phyloP scores from a whole-genome alignment of 2,888 invertebrate species.

The Callyntrura guangdongensis region DNA sequence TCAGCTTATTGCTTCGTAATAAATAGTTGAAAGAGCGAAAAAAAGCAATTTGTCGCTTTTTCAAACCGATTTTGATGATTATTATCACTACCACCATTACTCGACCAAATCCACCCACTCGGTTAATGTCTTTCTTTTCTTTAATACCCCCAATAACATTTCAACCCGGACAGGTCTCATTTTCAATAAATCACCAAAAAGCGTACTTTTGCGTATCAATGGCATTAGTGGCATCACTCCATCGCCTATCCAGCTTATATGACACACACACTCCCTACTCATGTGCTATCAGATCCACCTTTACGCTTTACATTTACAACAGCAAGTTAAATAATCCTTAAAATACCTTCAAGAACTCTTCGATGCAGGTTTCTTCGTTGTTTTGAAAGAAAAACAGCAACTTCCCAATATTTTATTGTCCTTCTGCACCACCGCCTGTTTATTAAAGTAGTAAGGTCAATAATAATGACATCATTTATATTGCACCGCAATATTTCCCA shows the following conservation, averaged over 20 bases:
- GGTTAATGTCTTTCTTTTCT: background rate
- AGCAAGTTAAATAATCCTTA: slow-evolving; percentile 46
- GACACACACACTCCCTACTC: slow-evolving; percentile 23
- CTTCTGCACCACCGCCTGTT: background rate
- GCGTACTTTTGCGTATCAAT: background rate
- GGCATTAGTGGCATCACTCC: slow-evolving; percentile 5
- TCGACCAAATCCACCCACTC: slow-evolving; percentile 24
- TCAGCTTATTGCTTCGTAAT: too few relatives aligned
- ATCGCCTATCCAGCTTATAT: background rate
- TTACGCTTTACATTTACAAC: too few relatives aligned
- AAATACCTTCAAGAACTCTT: background rate
- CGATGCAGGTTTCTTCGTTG: too few relatives aligned
- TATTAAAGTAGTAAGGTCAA: slow-evolving; percentile 62
- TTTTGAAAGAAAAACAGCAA: background rate
- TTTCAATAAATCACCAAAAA: slow-evolving; percentile 58
- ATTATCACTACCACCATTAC: slow-evolving; percentile 2
- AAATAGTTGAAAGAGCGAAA: background rate
- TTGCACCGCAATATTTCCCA: slow-evolving; percentile 69
- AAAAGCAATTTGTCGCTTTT: slow-evolving; percentile 55
- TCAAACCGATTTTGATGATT: slow-evolving; percentile 20
- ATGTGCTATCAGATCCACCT: too few relatives aligned
- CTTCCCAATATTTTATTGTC: background rate
- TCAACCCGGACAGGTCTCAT: slow-evolving; percentile 21
- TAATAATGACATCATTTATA: slow-evolving; percentile 70
- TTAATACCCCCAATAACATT: slow-evolving; percentile 16